A percentile compares a stretch with the other conserved stretches of the same genome.
Conservation (phyloP, 2,888 invertebrate genomes). For the Tholera decimalis region DNA sequence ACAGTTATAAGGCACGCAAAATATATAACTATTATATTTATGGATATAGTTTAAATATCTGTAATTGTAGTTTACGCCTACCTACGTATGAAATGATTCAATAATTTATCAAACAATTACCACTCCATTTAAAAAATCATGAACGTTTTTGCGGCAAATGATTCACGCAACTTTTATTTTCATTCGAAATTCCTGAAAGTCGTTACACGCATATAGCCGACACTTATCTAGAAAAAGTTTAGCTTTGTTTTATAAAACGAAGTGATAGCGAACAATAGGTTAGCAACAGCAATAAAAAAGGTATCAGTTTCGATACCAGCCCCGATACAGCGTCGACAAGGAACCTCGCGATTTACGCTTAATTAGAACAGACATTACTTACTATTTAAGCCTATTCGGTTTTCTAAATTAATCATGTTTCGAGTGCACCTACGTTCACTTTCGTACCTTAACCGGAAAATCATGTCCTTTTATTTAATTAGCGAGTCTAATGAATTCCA, state of each 20-base stretch:
- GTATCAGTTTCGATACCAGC: slow-evolving; percentile 32
- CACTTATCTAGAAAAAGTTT: slow-evolving; percentile 1
- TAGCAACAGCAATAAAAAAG: slow-evolving; percentile 27
- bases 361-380: slow-evolving; percentile 73
- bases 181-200: background rate
- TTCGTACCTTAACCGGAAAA: slow-evolving; percentile 81
- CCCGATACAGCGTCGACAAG: slow-evolving; percentile 41
- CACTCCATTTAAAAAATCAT: background rate
- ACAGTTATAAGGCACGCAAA: background rate
- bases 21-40: background rate
- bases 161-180: slow-evolving; percentile 17
- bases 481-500: slow-evolving; percentile 85
- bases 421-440: slow-evolving; percentile 79
- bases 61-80: background rate
- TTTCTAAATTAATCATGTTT: slow-evolving; percentile 81
- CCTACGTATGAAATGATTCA: background rate
- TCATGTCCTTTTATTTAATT: slow-evolving; percentile 87
- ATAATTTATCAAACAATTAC: background rate
- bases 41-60: background rate
- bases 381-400: slow-evolving; percentile 64
- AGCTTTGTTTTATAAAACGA: slow-evolving; percentile 25
- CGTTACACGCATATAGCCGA: background rate
- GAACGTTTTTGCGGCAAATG: background rate
- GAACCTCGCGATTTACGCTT: slow-evolving; percentile 65
- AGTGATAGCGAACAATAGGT: slow-evolving; percentile 49